These are phyloP conservation scores for Cosmia trapezina DNA, from an alignment of 2,888 invertebrate species.

Conservation along the genomic window DNA sequence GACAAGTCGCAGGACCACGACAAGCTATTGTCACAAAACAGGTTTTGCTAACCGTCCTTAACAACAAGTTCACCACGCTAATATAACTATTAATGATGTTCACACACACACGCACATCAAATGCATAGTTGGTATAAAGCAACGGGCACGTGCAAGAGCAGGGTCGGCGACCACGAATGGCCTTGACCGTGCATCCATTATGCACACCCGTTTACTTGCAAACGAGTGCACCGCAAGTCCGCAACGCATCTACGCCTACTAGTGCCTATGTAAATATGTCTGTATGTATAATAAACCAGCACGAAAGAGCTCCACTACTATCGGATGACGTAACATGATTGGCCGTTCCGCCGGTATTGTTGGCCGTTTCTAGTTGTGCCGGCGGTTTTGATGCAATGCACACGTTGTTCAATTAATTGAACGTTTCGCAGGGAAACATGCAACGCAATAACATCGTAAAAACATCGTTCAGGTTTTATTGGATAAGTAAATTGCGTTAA, in stretches of 20 bases:
- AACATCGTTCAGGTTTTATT: conserved; percentile 54
- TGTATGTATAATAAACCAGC: conserved; percentile 67
- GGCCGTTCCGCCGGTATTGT: conserved; percentile 60
- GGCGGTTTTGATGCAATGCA: conserved; percentile 63
- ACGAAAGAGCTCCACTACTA: conserved; percentile 65
- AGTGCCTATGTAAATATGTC: conserved; percentile 69
- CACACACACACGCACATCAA: conserved; percentile 63
- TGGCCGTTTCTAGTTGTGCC: conserved; percentile 60
- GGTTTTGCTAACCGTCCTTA: conserved; percentile 43
- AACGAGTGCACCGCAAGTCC: conserved; percentile 81
- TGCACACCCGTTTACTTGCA: conserved; percentile 88
- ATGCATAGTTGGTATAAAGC: conserved; percentile 77
- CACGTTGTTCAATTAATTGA: conserved; percentile 64
- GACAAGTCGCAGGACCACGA: conserved; percentile 15
- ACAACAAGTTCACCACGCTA: conserved; percentile 63
- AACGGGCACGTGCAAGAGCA: conserved; percentile 83
- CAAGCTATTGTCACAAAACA: conserved; percentile 45
- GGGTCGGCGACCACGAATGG: conserved; percentile 82
- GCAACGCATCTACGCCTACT: conserved; percentile 80
- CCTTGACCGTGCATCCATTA: conserved; percentile 90
- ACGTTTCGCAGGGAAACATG: conserved; percentile 59
- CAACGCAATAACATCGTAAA: conserved; percentile 59
- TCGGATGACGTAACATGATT: conserved; percentile 66
- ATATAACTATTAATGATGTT: conserved; percentile 70
- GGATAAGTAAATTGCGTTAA: conserved; percentile 56